Conservation (phyloP, 2,113 vertebrate genomes). For the Gavia stellata region DNA sequence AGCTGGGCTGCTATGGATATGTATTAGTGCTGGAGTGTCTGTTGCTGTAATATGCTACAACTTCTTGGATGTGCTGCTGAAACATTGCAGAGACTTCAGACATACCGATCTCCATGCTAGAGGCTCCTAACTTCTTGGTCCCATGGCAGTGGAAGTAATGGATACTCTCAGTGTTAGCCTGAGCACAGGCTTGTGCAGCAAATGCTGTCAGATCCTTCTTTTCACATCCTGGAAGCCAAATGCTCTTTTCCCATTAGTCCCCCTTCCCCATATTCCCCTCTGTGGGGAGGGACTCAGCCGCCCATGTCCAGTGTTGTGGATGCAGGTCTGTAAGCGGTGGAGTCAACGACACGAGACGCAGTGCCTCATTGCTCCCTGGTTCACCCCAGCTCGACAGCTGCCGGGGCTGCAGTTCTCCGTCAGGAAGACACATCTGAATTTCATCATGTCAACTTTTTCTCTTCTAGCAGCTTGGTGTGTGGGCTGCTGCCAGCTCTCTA, state of each 20-base stretch:
- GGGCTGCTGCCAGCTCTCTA: constrained; percentile 56
- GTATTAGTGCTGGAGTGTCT: not conserved
- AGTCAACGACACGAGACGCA: not conserved
- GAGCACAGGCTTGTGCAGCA: not conserved
- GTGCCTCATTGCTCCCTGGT: constrained; percentile 12
- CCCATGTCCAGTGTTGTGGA: not conserved
- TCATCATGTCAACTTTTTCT: constrained; percentile 36
- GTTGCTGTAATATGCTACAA: not conserved
- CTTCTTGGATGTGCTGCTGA: not conserved
- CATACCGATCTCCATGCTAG: not conserved
- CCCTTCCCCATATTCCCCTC: not conserved
- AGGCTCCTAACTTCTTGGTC: not conserved
- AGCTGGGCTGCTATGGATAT: rapidly evolving
- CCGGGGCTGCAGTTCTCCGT: not conserved
- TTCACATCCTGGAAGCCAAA: not conserved
- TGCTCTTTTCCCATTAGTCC: constrained; percentile 2
- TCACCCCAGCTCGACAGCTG: not conserved
- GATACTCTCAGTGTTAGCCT: not conserved
- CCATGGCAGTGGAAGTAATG: not conserved
- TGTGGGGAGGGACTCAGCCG: not conserved
- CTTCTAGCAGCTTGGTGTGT: constrained; percentile 29
- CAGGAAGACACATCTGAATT: constrained; percentile 47
- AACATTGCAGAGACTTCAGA: rapidly evolving
- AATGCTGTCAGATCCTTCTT: not conserved
- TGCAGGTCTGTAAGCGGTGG: not conserved